Evolutionary conservation across 2,797 vertebrate genomes (phyloP), one percentile per base, ranked within the genome.

Genomic region (Enteromius radiatus): DNA sequence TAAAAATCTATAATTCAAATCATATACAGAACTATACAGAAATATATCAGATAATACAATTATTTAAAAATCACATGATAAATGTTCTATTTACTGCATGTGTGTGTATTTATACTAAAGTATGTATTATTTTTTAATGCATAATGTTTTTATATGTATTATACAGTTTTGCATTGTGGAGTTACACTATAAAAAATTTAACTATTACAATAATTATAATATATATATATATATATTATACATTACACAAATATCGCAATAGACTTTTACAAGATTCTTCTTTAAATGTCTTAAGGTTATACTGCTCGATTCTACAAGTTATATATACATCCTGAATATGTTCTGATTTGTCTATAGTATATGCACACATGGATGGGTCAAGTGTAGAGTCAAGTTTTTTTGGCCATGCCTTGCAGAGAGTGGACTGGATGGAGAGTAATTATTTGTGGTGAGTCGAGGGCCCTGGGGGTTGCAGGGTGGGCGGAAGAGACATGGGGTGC

Each of bases 381-480:
- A 94, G 92, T 92, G 95, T 88, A 92, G 93, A 95, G 94, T 95
- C 92, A 94, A 94, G 92, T 92, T 92, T 91, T 92, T 90, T 92
- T 90, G 90, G 91, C 93, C 94, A 91, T 94, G 95, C 91, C 96
- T 95, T 95, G 94, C 94, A 91, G 93, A 95, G 93, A 93, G 89
- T 93, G 93, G 93, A 96, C 94, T 95, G 95, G 93, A 95, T 94
- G 90, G 92, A 88, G 92, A 96, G 96, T 96, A 96, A 96, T 98
- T 97, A 97, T 96, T 97, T 97, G 95, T 95, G 94, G 96, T 96
- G 95, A 96, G 95, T 96, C 95, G 93, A 94, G 92, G 92, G 95
- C 96, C 96, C 95, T 90, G 84, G 85, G 92, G 96, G 88, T 89
- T 90, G 90, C 82, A 64, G 91, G 88, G 92, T 93, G 90, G 88